Base-by-base conservation (phyloP, 2,113 vertebrate species). In the Corythaixoides concolor region DNA sequence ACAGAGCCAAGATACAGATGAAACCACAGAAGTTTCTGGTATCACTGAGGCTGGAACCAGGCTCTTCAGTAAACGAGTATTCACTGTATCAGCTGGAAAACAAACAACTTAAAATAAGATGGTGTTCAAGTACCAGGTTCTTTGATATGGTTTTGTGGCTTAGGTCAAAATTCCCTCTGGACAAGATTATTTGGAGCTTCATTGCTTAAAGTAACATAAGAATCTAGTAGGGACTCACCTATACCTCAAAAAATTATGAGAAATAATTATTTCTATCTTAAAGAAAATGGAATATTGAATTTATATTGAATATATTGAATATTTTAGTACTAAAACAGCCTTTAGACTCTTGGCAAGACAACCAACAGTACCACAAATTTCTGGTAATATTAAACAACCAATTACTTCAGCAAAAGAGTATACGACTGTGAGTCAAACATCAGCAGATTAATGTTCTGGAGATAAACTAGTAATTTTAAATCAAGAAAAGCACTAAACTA, bases 1-100 rank as follows among this genome's bases (percentile, higher is more conserved):
- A 87, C 98, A 98, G 43, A 99, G 96, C 98, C 98, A 99, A 64
- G 98, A 99, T 17, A 99, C 93, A 4, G 98, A 98, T 92, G 98
- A 97, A 91, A 99, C 96, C 53, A 99, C 97, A 50, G 98, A 98
- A 87, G 70, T 95, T 96, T 99, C 98, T 77, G 98, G 98, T 96
- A 99, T 98, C 67, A 97, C 91, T 43, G 98, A 98, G 47, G 98
- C 93, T 92, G 99, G 99, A 93, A 99, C 92, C 69, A 99, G 96
- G 97, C 98, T 99, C 97, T 98, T 99, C 70, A 99, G 83, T 78
- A 99, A 94, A 43, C 98, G 98, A 26, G 86, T 96, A 85, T 97
- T 99, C 72, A 98, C 86, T 70, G 56, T 81, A 68, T 97, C 97
- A 78, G 82, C 99, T 99, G 97, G 64, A 93, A 96, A 81, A 93